Evolutionary conservation across 2,888 invertebrate species (phyloP).

Genomic region (Athalia circularis): DNA sequence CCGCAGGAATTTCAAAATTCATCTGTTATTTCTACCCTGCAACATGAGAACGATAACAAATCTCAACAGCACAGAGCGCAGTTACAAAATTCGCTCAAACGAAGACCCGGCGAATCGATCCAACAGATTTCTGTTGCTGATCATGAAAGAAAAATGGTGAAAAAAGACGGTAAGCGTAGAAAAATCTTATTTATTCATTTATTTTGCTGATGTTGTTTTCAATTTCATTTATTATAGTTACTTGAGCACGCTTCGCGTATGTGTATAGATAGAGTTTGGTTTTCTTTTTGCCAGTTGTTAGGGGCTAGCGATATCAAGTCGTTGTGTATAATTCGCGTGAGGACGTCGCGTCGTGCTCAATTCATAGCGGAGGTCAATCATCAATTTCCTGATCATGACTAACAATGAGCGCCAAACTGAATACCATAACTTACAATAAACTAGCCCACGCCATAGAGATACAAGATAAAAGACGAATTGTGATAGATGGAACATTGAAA

Average conservation of each 20-base stretch:
- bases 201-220: neutral
- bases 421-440: conserved; percentile 37
- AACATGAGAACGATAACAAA: neutral
- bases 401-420: conserved; percentile 41
- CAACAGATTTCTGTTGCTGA: conserved; percentile 60
- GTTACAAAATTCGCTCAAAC: conserved; percentile 60
- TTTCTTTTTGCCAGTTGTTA: too few relatives aligned
- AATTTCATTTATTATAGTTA: neutral
- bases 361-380: conserved; percentile 41
- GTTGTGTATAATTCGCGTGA: neutral
- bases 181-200: neutral
- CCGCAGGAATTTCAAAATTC: conserved; percentile 56
- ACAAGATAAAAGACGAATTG: neutral
- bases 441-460: conserved; percentile 8
- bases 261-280: too few relatives aligned
- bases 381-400: conserved; percentile 44
- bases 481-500: too few relatives aligned
- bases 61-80: conserved; percentile 21
- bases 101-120: conserved; percentile 63
- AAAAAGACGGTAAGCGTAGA: conserved; percentile 66
- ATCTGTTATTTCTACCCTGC: conserved; percentile 22
- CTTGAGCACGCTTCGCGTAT: neutral
- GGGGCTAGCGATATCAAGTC: neutral
- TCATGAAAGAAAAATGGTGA: conserved; percentile 67
- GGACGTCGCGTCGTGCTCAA: conserved; percentile 1